Evolutionary conservation across 2,888 invertebrate genomes (phyloP), one percentile per base, ranked within the genome.

Genomic region (Ochropleura plecta): DNA sequence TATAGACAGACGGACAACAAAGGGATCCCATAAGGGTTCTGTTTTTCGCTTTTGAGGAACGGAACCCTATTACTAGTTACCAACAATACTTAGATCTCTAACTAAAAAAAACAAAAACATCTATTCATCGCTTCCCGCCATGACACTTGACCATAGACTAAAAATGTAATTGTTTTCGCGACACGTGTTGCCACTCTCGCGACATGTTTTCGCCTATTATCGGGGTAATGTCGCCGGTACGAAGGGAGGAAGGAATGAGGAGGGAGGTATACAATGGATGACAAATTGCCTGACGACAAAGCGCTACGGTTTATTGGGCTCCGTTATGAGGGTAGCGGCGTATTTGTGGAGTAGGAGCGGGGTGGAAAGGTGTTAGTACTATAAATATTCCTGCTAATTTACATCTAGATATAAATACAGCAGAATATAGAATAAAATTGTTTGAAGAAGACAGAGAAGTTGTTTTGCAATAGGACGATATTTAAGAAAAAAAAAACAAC

Each of bases 261-360:
- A 82, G 88, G 86, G 74, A 75, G 87, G 81, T 71, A 81, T 86
- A 94, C 95, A 95, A 95, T 94, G 91, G 95, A 95, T 95, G 95
- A 95, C 95, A 95, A 95, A 95, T 95, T 95, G 95, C 91, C 88
- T 91, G 90, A 90, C 90, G 90, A 95, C 95, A 95, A 95, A 95
- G 95, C 94, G 92, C 93, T 92, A 94, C 91, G 94, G 95, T 95
- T 95, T 95, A 95, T 95, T 95, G 95, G 95, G 92, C 92, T 76
- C 90, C 92, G 94, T 94, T 95, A 95, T 95, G 94, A 95, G 94
- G 95, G 95, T 94, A 94, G 92, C 94, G 89, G 92, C 93, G 92
- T 91, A 93, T 88, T 93, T 93, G 86, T 53, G 67, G 91, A 78
- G 86, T 83, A 92, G 3, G 0, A 82, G 57, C 89, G 79, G 91